Evolutionary conservation across 2,797 vertebrate genomes (phyloP).

Genomic region (Margarornis squamiger): DNA sequence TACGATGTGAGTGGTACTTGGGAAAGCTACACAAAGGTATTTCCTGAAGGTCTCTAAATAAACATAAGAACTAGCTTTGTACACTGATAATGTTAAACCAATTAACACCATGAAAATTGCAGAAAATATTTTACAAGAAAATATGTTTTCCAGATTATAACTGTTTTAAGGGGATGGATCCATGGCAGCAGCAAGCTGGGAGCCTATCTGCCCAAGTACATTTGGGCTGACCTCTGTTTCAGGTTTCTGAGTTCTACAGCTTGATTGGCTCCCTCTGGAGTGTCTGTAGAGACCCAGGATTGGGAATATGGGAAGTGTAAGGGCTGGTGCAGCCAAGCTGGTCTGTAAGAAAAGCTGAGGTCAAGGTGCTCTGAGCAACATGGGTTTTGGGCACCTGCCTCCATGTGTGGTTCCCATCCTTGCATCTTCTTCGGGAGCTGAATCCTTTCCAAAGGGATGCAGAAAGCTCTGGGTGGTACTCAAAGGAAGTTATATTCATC

Average conservation of each 20-base stretch:
- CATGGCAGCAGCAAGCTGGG: background rate
- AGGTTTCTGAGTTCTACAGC: background rate
- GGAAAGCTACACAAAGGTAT: background rate
- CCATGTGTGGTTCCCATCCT: background rate
- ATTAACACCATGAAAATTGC: background rate
- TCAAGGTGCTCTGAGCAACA: background rate
- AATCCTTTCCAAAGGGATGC: background rate
- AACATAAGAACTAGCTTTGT: background rate
- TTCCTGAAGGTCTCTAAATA: background rate
- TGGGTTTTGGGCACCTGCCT: background rate
- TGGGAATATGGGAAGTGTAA: background rate
- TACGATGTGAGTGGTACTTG: background rate
- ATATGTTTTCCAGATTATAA: background rate
- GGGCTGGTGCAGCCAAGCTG: background rate
- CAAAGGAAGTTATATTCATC: background rate
- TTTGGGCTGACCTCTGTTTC: background rate
- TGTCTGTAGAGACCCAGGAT: background rate
- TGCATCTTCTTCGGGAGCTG: background rate
- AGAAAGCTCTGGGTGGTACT: background rate
- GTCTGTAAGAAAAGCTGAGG: background rate
- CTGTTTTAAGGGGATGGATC: background rate
- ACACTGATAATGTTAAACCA: fast-evolving
- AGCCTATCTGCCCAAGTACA: background rate
- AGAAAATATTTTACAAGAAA: background rate
- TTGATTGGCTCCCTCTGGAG: background rate